These are phyloP conservation scores for Porites rus DNA, from an alignment of 92 coral and sea anemone genomes.

Conservation along the genomic window DNA sequence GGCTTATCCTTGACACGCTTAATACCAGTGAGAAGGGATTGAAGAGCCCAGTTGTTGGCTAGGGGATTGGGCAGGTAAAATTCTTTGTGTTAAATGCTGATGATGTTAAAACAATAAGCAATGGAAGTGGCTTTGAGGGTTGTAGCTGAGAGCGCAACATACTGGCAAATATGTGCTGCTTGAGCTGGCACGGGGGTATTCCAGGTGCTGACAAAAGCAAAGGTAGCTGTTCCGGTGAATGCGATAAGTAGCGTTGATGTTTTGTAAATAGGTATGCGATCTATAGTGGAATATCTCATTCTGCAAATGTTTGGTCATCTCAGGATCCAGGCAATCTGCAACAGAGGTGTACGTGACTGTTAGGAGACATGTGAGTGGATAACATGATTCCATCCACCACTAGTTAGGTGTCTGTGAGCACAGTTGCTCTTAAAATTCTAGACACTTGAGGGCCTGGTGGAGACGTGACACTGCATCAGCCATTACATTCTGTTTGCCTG, in stretches of 20 bases:
- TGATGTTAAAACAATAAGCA: too few relatives aligned
- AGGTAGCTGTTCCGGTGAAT: slow-evolving; percentile 20
- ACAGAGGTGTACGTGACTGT: background rate
- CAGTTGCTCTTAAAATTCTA: background rate
- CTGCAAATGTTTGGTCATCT: background rate
- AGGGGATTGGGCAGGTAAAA: too few relatives aligned
- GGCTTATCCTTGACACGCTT: slow-evolving; percentile 15
- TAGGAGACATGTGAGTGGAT: background rate
- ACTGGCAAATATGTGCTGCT: slow-evolving; percentile 30
- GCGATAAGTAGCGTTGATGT: slow-evolving; percentile 20
- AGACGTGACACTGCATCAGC: slow-evolving; percentile 17
- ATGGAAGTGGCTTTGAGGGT: background rate
- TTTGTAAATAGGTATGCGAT: background rate
- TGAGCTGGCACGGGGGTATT: slow-evolving; percentile 34
- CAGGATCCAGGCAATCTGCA: slow-evolving; percentile 1
- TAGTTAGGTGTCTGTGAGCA: background rate
- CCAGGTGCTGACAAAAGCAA: slow-evolving; percentile 20
- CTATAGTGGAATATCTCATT: slow-evolving; percentile 5
- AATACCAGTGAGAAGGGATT: slow-evolving; percentile 8
- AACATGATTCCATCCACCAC: background rate
- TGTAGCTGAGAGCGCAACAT: slow-evolving; percentile 27
- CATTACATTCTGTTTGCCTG: background rate
- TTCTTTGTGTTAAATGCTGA: too few relatives aligned
- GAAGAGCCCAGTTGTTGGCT: background rate
- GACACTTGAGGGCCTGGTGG: slow-evolving; percentile 5